Conservation (phyloP, 2,888 invertebrate species). For the Vesta saturnalis region DNA sequence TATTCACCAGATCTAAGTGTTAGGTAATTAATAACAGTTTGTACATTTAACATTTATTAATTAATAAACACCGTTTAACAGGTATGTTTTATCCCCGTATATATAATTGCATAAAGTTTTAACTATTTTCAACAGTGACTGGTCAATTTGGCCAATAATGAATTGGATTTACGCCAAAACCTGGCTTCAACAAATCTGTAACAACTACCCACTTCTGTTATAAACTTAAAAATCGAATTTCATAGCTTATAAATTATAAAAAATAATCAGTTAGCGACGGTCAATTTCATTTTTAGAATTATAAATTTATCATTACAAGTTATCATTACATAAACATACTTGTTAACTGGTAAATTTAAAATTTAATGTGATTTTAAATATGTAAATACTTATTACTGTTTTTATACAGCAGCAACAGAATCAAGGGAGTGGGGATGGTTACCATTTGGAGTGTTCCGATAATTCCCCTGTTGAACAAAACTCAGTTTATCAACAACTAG, state of each 20-base stretch:
- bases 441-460: conserved; percentile 48
- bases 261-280: neutral
- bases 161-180: conserved; percentile 13
- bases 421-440: conserved; percentile 34
- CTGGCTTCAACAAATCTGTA: conserved; percentile 20
- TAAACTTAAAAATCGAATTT: conserved; percentile 20
- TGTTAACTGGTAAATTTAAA: neutral
- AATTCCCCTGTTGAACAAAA: conserved; percentile 51
- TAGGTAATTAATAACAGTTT: conserved; percentile 54
- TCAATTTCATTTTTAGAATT: neutral
- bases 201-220: conserved; percentile 15
- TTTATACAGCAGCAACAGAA: conserved; percentile 41
- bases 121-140: conserved; percentile 18
- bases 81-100: neutral
- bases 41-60: conserved; percentile 15
- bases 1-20: conserved; percentile 58
- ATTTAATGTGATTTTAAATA: too few species aligned
- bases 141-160: conserved; percentile 17
- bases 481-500: conserved; percentile 53
- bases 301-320: neutral
- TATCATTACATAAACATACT: neutral
- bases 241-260: conserved; percentile 12
- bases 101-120: neutral
- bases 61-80: neutral
- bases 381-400: neutral